Percentiles rank a stretch among this genome's conserved stretches.
These are phyloP conservation scores for Papilio elwesi DNA, from an alignment of 2,888 invertebrate genomes.

Conservation along the genomic window DNA sequence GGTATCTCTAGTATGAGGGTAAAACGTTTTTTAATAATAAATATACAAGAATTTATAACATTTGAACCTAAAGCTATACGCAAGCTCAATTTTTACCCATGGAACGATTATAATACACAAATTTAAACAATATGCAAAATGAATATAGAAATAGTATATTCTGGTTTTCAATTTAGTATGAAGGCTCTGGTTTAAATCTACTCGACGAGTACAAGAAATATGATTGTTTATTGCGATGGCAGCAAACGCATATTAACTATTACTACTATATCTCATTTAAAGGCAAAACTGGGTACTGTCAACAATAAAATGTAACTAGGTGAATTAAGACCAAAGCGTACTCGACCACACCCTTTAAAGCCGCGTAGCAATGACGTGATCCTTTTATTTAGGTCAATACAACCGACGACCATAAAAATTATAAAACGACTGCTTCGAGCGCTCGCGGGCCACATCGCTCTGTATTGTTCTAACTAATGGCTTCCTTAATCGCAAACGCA, in stretches of 20 bases:
- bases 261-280: not conserved
- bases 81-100: no score
- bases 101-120: no score
- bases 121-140: no score
- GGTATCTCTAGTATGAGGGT: not conserved
- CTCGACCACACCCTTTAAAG: conserved; percentile 66
- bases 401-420: conserved; percentile 72
- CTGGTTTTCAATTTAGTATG: not conserved
- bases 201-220: no score
- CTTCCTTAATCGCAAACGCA: conserved; percentile 39
- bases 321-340: not conserved
- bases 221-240: no score
- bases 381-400: conserved; percentile 77
- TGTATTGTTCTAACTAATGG: conserved; percentile 38
- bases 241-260: not conserved
- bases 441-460: conserved; percentile 3
- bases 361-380: conserved; percentile 71
- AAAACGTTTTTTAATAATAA: not conserved
- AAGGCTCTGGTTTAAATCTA: no score
- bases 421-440: conserved; percentile 51
- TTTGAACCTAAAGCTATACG: no score
- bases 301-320: not conserved
- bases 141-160: no score
- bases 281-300: not conserved
- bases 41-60: no score